Evolutionary conservation across 2,888 invertebrate species (phyloP), one percentile per base, ranked within the genome.

Genomic region (Plebejus argus): DNA sequence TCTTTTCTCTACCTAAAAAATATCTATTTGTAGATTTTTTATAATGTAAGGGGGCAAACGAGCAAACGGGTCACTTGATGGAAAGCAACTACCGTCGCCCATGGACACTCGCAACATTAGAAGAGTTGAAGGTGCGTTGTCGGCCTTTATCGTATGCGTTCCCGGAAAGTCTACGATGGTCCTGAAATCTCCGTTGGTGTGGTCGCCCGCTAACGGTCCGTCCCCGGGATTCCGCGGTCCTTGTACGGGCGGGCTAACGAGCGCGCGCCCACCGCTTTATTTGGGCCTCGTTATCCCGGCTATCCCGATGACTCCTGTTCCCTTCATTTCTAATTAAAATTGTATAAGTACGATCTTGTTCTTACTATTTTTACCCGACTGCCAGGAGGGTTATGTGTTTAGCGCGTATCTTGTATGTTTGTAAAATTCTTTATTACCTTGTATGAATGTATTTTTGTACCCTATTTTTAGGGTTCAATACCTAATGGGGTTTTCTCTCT

Each of bases 161-260:
- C 58, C 8, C 10, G 58, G 58, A 58, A 0, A 53, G 53, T 53
- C 18, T 53, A 53, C 0, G 18, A 53, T 8, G 58, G 20, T 66
- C 12, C 23, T 10, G 23, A 12, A 0, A 1, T 15, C 15, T 28
- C 66, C 0, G 28, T 1, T 15, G 6, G 1, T 18, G 66, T 66
- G 66, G 66, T 66, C 15, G 5, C 66, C 18, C 15, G 15, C 15
- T 66, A 66, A 66, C 66, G 66, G 66, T 66, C 28, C 28, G 23
- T 66, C 66, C 10, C 66, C 28, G 28, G 66, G 66, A 66, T 66
- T 66, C 66, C 28, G 66, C 66, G 66, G 66, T 28, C 66, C 66
- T 28, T 66, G 66, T 66, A 66, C 66, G 66, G 28, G 66, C 28
- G 66, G 28, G 15, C 28, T 66, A 66, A 66, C 66, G 18, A 66